Percentiles rank a stretch among this genome's conserved stretches.
Evolutionary conservation across 2,113 vertebrate genomes (phyloP).

Genomic region (Phasianus colchicus): DNA sequence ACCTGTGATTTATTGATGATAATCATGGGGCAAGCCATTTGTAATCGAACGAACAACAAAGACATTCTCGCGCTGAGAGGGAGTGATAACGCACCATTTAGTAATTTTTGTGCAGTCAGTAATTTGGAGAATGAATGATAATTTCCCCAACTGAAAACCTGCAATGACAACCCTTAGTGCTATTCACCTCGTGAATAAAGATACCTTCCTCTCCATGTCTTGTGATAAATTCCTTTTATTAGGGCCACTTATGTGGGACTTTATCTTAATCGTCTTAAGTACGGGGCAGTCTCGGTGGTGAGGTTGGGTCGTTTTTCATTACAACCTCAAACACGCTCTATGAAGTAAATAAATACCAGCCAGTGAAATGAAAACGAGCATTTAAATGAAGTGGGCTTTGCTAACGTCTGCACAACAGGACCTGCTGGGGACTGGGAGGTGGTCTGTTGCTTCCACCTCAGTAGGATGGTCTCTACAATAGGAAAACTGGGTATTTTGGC

Average conservation of each 20-base stretch:
- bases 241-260: constrained; percentile 80
- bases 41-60: constrained; percentile 82
- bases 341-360: constrained; percentile 76
- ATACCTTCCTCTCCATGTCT: constrained; percentile 79
- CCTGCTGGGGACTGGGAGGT: neutral
- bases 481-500: neutral
- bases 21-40: constrained; percentile 81
- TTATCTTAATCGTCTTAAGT: constrained; percentile 84
- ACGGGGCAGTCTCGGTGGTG: constrained; percentile 71
- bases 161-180: constrained; percentile 77
- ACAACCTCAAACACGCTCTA: constrained; percentile 49
- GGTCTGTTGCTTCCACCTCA: neutral
- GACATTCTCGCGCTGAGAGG: constrained; percentile 80
- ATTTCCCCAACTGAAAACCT: constrained; percentile 81
- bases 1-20: constrained; percentile 86
- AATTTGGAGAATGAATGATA: constrained; percentile 87
- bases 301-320: constrained; percentile 78
- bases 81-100: constrained; percentile 85
- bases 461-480: neutral
- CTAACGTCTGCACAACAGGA: neutral
- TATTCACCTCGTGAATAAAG: constrained; percentile 83
- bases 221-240: constrained; percentile 87
- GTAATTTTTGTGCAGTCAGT: constrained; percentile 83
- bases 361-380: constrained; percentile 28
- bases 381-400: constrained; percentile 46